These are phyloP conservation scores for Gymnopithys bicolor DNA, from an alignment of 2,797 vertebrate species.

Conservation along the genomic window DNA sequence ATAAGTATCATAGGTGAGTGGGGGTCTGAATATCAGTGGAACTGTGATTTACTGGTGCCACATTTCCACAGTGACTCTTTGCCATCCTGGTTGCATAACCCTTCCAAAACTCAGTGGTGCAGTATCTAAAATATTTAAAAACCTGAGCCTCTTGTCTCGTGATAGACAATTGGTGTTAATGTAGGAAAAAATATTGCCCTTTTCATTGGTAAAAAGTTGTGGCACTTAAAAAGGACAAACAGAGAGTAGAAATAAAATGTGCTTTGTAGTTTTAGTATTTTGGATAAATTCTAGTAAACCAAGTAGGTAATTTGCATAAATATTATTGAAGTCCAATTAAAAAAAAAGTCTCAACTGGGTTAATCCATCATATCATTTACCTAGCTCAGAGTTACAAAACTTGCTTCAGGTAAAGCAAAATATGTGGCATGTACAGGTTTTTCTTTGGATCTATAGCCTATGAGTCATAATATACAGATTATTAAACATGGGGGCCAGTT, in stretches of 20 bases:
- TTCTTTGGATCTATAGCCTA: background rate
- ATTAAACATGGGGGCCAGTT: background rate
- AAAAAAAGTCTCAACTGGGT: background rate
- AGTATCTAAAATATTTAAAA: background rate
- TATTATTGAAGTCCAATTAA: background rate
- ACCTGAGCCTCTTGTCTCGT: background rate
- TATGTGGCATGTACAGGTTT: background rate
- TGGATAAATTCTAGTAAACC: background rate
- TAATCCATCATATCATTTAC: background rate
- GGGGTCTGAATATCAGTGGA: background rate
- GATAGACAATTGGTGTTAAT: background rate
- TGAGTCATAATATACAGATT: background rate
- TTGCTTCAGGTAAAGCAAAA: background rate
- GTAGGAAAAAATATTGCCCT: background rate
- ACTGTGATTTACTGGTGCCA: background rate
- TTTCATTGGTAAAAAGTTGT: background rate
- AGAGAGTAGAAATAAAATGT: background rate
- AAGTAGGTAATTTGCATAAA: background rate
- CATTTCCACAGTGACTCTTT: background rate
- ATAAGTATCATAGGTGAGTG: background rate
- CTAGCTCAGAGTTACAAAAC: background rate
- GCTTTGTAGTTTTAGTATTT: background rate
- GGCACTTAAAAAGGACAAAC: background rate
- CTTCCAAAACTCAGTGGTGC: background rate
- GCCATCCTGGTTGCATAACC: background rate